Evolutionary conservation across 2,888 invertebrate species (phyloP).

Genomic region (Pachycephus smyrnensis): DNA sequence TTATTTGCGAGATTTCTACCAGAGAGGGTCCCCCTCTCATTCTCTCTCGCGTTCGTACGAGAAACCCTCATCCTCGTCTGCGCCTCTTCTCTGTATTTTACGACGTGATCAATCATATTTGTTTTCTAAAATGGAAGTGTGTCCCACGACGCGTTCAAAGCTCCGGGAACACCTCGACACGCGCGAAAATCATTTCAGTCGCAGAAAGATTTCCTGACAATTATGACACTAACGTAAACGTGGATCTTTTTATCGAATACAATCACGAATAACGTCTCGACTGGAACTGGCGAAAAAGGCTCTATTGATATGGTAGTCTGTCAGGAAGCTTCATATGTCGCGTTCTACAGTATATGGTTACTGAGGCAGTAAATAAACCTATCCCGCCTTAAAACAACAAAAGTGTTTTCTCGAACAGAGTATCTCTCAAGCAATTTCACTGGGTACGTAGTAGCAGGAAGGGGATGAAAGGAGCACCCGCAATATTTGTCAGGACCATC

Average conservation of each 20-base stretch:
- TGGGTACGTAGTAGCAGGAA: constrained; percentile 4
- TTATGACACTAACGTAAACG: not conserved
- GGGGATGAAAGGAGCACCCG: constrained; percentile 26
- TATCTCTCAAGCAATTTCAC: constrained; percentile 39
- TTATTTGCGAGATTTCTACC: constrained; percentile 24
- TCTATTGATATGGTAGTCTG: not conserved
- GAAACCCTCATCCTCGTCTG: not conserved
- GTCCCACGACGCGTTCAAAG: not conserved
- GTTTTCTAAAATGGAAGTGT: constrained; percentile 20
- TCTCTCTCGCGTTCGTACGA: not conserved
- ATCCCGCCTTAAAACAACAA: constrained; percentile 60
- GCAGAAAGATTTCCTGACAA: not conserved
- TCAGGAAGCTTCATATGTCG: not conserved
- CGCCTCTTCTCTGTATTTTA: constrained; percentile 11
- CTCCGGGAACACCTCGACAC: not conserved
- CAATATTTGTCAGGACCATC: constrained; percentile 54
- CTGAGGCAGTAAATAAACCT: constrained; percentile 59
- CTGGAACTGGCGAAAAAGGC: not conserved
- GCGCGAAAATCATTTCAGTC: not conserved
- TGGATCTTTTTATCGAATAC: not conserved
- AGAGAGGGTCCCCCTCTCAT: not conserved
- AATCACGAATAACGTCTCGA: not conserved
- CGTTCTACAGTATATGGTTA: not conserved
- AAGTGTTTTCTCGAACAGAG: constrained; percentile 39
- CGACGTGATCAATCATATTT: constrained; percentile 31